A percentile compares a stretch with the other conserved stretches of the same genome.
Conservation (phyloP, 2,888 invertebrate species). For the Agonum fuliginosum region DNA sequence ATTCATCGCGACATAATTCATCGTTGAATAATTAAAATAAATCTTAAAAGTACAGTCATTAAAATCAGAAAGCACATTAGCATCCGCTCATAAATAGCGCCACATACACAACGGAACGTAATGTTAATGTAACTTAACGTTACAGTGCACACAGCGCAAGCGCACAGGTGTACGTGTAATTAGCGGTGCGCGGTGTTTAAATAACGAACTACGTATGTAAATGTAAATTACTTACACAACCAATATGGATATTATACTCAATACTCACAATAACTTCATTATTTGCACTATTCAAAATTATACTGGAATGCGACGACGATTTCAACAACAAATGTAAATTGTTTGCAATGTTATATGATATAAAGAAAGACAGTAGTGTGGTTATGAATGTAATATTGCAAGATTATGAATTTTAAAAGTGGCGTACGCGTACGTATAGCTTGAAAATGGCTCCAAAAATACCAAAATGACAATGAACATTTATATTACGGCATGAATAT, state of each 20-base stretch:
- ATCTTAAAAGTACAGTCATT: constrained; percentile 34
- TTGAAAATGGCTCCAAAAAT: too few relatives aligned
- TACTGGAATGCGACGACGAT: not conserved
- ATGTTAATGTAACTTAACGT: too few relatives aligned
- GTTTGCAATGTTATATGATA: too few relatives aligned
- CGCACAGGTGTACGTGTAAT: constrained; percentile 41
- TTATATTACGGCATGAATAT: too few relatives aligned
- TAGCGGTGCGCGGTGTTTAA: constrained; percentile 34
- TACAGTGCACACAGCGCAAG: constrained; percentile 25
- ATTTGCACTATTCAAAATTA: constrained; percentile 4
- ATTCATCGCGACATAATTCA: constrained; percentile 7
- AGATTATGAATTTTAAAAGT: too few relatives aligned
- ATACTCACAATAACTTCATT: constrained; percentile 26
- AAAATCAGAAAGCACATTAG: constrained; percentile 41
- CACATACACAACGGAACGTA: not conserved
- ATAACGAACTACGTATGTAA: constrained; percentile 41
- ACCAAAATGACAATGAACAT: too few relatives aligned
- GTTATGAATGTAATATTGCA: too few relatives aligned
- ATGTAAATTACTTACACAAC: constrained; percentile 32
- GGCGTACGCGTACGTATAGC: too few relatives aligned
- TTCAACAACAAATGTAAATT: too few relatives aligned
- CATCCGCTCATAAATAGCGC: constrained; percentile 27
- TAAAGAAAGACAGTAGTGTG: too few relatives aligned
- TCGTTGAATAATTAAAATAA: constrained; percentile 27
- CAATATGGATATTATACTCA: constrained; percentile 19